phyloP scores from a whole-genome alignment of 2,113 vertebrate genomes.

The Nematolebias whitei region DNA sequence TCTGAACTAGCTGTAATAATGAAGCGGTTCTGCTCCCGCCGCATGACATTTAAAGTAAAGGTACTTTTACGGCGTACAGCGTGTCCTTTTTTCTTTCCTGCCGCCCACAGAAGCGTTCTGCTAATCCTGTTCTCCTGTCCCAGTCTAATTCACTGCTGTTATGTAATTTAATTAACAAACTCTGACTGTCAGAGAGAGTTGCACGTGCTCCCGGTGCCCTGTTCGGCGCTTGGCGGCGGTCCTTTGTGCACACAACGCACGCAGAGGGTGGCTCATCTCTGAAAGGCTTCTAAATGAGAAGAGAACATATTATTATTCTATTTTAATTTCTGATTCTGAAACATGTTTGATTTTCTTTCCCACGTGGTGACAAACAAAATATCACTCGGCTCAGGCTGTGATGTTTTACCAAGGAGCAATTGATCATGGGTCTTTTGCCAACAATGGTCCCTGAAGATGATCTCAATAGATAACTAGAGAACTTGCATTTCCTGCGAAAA shows the following conservation, averaged over 20 bases:
- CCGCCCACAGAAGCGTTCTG: conserved; percentile 48
- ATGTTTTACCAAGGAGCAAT: too few species aligned
- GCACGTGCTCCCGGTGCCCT: conserved; percentile 41
- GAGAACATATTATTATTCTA: conserved; percentile 2
- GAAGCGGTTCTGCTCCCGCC: conserved; percentile 35
- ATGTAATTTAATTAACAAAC: conserved; percentile 57
- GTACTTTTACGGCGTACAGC: conserved; percentile 31
- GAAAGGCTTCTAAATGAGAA: conserved; percentile 33
- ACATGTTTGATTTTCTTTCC: conserved; percentile 29
- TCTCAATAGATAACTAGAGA: too few species aligned
- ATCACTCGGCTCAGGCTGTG: background rate
- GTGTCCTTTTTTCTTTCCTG: conserved; percentile 41
- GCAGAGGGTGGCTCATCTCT: conserved; percentile 31
- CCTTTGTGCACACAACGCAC: conserved; percentile 23
- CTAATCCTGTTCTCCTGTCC: conserved; percentile 45
- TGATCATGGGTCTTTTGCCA: too few species aligned
- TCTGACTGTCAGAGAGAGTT: conserved; percentile 33
- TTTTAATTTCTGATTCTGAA: conserved; percentile 12
- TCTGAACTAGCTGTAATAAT: conserved; percentile 36
- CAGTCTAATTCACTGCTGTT: conserved; percentile 41
- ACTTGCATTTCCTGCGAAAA: too few species aligned
- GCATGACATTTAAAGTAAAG: conserved; percentile 52
- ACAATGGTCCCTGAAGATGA: too few species aligned
- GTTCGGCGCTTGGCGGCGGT: conserved; percentile 46
- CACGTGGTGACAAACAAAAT: too few species aligned